phyloP scores from a whole-genome alignment of 2,797 vertebrate genomes.

The Apogon hyalosoma region DNA sequence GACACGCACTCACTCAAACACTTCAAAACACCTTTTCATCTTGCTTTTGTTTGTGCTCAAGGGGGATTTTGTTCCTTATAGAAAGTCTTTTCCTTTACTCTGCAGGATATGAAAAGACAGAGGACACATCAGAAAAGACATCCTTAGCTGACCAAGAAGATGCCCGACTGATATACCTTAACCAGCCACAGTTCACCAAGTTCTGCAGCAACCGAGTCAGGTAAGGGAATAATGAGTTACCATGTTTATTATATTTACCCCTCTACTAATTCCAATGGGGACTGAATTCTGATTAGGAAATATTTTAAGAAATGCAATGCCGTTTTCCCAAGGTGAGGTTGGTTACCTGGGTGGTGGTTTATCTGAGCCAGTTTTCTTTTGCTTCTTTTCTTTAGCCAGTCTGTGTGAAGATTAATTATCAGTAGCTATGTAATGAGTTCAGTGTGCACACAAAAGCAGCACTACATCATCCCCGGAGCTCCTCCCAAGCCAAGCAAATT shows the following conservation, averaged over 20 bases:
- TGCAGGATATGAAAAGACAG: constrained; percentile 97
- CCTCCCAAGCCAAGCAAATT: background rate
- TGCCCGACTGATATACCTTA: constrained; percentile 93
- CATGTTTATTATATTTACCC: background rate
- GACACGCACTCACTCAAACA: constrained; percentile 10
- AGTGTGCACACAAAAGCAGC: constrained; percentile 1
- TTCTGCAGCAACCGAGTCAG: constrained; percentile 98
- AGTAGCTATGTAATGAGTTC: background rate
- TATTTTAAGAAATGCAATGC: no score
- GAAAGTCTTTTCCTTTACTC: constrained; percentile 38
- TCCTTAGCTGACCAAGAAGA: constrained; percentile 96
- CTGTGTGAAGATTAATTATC: background rate
- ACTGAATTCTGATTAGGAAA: no score
- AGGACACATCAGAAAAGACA: constrained; percentile 93
- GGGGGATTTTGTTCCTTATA: constrained; percentile 11
- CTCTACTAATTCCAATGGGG: background rate
- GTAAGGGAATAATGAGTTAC: constrained; percentile 69
- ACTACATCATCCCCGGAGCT: background rate
- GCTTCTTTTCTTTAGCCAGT: background rate
- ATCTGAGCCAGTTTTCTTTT: no score
- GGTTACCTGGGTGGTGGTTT: no score
- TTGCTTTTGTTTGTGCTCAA: constrained; percentile 38
- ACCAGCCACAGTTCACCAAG: constrained; percentile 94
- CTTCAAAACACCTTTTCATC: constrained; percentile 49
- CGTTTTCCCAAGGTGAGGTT: no score